phyloP scores from a whole-genome alignment of 2,113 vertebrate species.

The Piaya cayana region DNA sequence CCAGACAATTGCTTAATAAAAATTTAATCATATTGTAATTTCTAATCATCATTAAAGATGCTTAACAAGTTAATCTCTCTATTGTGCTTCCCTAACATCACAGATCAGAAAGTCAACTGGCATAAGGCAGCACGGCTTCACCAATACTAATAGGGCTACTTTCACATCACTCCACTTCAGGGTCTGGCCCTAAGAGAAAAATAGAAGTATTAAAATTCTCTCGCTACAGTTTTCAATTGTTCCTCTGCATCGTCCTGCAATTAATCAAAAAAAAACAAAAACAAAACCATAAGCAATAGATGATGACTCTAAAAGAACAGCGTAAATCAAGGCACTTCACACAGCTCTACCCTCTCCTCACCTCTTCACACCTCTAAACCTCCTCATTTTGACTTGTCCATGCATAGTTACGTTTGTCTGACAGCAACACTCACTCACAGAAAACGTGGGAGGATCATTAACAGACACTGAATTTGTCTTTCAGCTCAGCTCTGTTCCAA shows the following conservation, averaged over 20 bases:
- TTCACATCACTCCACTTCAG: neutral
- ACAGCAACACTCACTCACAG: neutral
- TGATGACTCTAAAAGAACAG: neutral
- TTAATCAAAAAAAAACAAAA: neutral
- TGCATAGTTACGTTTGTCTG: neutral
- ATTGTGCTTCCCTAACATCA: constrained; percentile 23
- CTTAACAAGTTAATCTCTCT: constrained; percentile 64
- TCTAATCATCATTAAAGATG: constrained; percentile 64
- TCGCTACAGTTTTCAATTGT: rapidly evolving
- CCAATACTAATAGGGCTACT: neutral
- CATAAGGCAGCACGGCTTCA: neutral
- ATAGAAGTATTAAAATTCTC: neutral
- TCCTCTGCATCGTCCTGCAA: neutral
- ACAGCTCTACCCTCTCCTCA: neutral
- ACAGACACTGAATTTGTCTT: neutral
- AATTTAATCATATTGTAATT: constrained; percentile 69
- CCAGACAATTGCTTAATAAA: constrained; percentile 71
- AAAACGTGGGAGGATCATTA: neutral
- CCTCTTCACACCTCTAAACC: neutral
- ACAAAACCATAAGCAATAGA: neutral
- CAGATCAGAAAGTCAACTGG: constrained; percentile 15
- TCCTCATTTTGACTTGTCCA: neutral
- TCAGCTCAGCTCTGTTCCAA: neutral
- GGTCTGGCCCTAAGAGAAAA: neutral
- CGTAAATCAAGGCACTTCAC: neutral